Evolutionary conservation across 2,888 invertebrate genomes (phyloP).

Genomic region (Cynaeus angustus): DNA sequence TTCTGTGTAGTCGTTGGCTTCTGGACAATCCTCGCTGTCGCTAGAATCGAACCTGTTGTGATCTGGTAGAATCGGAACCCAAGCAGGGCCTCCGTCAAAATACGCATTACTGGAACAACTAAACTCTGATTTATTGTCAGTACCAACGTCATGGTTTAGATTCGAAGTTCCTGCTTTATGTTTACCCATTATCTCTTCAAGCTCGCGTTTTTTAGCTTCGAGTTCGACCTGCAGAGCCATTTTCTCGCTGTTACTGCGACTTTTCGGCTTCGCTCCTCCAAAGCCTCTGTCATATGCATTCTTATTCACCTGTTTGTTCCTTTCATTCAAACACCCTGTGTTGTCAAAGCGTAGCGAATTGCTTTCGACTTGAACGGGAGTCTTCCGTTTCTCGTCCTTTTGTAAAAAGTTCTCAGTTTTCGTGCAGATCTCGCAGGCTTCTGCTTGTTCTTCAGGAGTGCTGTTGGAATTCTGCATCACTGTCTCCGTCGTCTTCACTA

Average conservation of each 20-base stretch:
- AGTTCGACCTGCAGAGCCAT: conserved; percentile 76
- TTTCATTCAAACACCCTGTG: conserved; percentile 58
- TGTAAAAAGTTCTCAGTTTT: conserved; percentile 67
- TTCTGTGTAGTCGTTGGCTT: conserved; percentile 65
- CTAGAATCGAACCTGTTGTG: conserved; percentile 62
- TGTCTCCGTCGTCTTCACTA: conserved; percentile 67
- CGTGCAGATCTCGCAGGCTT: conserved; percentile 61
- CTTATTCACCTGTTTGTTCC: conserved; percentile 68
- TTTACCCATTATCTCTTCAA: conserved; percentile 80
- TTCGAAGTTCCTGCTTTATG: conserved; percentile 72
- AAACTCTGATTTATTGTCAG: conserved; percentile 69
- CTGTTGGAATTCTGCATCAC: conserved; percentile 57
- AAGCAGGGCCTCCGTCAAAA: conserved; percentile 60
- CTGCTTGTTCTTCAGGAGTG: conserved; percentile 58
- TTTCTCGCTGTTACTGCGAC: conserved; percentile 73
- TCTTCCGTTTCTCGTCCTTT: conserved; percentile 55
- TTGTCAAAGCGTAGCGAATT: conserved; percentile 57
- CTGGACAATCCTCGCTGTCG: conserved; percentile 67
- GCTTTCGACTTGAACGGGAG: conserved; percentile 48
- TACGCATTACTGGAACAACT: conserved; percentile 62
- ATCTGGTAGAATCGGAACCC: conserved; percentile 61
- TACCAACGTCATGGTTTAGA: conserved; percentile 70
- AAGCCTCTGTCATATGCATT: conserved; percentile 57
- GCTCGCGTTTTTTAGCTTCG: conserved; percentile 78
- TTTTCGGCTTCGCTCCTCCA: conserved; percentile 55